A percentile compares a stretch with the other conserved stretches of the same genome.
These are phyloP conservation scores for Chaitophorus viminalis DNA, from an alignment of 2,888 invertebrate genomes.

Conservation along the genomic window DNA sequence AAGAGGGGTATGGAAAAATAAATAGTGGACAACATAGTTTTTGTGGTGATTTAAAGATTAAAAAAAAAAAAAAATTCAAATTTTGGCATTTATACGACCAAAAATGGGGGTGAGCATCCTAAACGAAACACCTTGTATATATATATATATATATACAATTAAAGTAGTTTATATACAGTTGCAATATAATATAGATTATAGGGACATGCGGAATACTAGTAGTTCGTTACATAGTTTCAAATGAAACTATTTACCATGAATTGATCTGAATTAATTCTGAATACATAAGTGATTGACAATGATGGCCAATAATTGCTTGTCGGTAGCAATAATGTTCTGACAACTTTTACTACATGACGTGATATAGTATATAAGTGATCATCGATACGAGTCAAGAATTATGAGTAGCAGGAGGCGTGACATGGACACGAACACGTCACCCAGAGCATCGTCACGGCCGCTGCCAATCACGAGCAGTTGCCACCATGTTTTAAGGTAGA, in stretches of 20 bases:
- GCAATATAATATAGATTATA: too few species aligned
- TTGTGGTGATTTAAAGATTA: too few species aligned
- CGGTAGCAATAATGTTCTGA: conserved; percentile 9
- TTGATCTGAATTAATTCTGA: not conserved
- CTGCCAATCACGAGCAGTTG: conserved; percentile 55
- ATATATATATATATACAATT: too few species aligned
- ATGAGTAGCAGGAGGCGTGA: conserved; percentile 50
- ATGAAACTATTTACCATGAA: not conserved
- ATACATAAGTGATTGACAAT: not conserved
- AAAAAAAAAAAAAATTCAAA: too few species aligned
- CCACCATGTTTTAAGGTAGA: conserved; percentile 47
- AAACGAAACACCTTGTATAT: too few species aligned
- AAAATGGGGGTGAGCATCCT: too few species aligned
- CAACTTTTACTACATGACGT: conserved; percentile 36
- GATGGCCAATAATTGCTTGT: not conserved
- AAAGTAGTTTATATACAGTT: too few species aligned
- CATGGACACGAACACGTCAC: conserved; percentile 44
- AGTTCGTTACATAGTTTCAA: not conserved
- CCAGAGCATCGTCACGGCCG: conserved; percentile 26
- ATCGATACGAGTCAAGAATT: conserved; percentile 39
- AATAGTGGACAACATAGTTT: too few species aligned
- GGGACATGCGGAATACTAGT: too few species aligned
- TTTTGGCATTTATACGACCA: too few species aligned
- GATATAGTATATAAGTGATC: conserved; percentile 23
- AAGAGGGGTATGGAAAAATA: too few species aligned